Evolutionary conservation across 2,888 invertebrate species (phyloP), one percentile per base, ranked within the genome.

Genomic region (Lithophane ornitopus): DNA sequence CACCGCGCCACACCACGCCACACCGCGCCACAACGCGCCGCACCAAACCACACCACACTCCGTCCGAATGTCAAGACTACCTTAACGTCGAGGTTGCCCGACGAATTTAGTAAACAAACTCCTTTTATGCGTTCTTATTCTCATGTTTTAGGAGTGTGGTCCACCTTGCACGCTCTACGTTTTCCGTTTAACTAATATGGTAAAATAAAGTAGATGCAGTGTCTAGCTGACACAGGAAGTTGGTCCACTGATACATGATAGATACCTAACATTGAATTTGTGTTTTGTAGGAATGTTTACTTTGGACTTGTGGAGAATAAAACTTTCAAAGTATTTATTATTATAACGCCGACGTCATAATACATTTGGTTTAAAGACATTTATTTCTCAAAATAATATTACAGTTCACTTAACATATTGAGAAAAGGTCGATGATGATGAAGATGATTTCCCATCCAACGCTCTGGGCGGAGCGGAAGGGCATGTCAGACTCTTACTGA

Each of bases 141-240:
- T 52, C 19, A 46, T 58, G 28, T 67, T 80, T 74, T 80, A 75
- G 76, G 70, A 74, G 69, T 58, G 84, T 41, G 66, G 76, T 75
- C 70, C 56, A 68, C 76, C 82, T 82, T 80, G 84, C 54, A 56
- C 61, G n/a, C 28, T 28, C 28, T 7, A 44, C 28, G 41, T 44
- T 68, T 70, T 76, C 72, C 80, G 66, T 28, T 11, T 56, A n/a
- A 39, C 83, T 49, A 22, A 59, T 68, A 77, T 61, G 59, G 72
- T 26, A 67, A 28, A 26, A 62, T 44, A 28, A 70, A 77, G 56
- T 66, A 34, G n/a, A 26, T 46, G 56, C 9, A 58, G 44, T 70
- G 39, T 22, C 16, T 52, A 22, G 56, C 16, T 26, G 28, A 46
- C 22, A 41, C 22, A 9, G 34, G 54, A 59, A 65, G 56, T 41